These are phyloP conservation scores for Gila orcuttii DNA, from an alignment of 2,113 vertebrate genomes.

Conservation along the genomic window DNA sequence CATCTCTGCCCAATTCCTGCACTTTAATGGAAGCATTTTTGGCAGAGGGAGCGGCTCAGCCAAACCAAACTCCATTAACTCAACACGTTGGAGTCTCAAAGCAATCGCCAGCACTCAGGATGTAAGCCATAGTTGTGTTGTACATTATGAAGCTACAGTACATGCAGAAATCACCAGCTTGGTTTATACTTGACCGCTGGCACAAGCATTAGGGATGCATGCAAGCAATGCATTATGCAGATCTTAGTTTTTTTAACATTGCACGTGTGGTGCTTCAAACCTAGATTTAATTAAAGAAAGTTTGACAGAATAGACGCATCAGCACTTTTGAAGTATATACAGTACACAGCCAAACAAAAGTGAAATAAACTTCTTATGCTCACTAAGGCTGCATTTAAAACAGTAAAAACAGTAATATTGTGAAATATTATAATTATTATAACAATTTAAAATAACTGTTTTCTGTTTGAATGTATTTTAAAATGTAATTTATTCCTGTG, in stretches of 20 bases:
- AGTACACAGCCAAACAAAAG: neutral
- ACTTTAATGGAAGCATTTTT: constrained; percentile 60
- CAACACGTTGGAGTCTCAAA: constrained; percentile 46
- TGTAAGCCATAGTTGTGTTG: constrained; percentile 6
- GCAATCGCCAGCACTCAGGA: constrained; percentile 34
- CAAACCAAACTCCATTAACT: constrained; percentile 60
- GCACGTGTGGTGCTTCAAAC: neutral
- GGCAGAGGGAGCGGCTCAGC: constrained; percentile 53
- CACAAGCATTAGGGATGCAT: neutral
- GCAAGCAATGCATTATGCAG: neutral
- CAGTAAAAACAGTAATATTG: neutral
- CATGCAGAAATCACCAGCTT: neutral
- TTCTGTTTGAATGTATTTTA: neutral
- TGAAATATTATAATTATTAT: neutral
- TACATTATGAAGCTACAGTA: neutral
- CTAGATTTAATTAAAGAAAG: neutral
- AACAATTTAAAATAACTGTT: neutral
- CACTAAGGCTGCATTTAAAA: neutral
- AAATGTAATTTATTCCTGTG: neutral
- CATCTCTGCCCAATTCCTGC: constrained; percentile 56
- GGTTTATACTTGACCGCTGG: neutral
- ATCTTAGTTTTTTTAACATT: neutral
- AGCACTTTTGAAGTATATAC: neutral
- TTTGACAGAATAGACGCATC: neutral
- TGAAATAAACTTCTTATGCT: neutral